Conservation (phyloP, 2,113 vertebrate genomes). For the Dryoscopus gambensis region DNA sequence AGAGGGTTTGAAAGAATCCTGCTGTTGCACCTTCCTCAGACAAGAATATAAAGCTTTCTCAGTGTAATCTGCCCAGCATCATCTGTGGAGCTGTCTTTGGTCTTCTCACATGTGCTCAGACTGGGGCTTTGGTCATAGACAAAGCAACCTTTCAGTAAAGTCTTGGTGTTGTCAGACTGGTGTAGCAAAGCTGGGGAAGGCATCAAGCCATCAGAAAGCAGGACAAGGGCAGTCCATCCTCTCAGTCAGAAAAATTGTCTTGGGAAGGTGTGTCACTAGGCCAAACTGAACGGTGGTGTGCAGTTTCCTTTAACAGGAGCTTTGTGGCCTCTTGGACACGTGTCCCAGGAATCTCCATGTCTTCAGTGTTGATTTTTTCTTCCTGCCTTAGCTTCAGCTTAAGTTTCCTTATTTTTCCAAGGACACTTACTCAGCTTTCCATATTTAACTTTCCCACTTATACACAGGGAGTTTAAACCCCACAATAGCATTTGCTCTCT, state of each 20-base stretch:
- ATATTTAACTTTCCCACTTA: background rate
- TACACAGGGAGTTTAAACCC: background rate
- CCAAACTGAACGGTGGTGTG: background rate
- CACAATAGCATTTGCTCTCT: background rate
- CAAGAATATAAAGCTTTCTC: background rate
- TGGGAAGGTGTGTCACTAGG: background rate
- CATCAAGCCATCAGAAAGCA: background rate
- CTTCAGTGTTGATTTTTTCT: background rate
- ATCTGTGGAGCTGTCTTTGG: background rate
- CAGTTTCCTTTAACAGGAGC: background rate
- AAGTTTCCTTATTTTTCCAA: background rate
- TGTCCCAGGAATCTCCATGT: background rate
- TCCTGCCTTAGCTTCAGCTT: background rate
- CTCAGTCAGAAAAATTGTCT: background rate
- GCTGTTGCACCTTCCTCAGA: background rate
- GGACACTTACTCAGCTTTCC: background rate
- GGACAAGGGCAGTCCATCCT: background rate
- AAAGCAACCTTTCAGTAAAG: background rate
- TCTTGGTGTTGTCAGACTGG: background rate
- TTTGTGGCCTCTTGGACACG: background rate
- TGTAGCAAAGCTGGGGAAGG: background rate
- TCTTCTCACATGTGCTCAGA: background rate
- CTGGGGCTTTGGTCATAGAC: background rate
- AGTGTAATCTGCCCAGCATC: background rate
- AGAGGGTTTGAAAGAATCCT: background rate